Percentiles rank a stretch among this genome's conserved stretches.
Conservation (phyloP, 1,140 invertebrate genomes). For the Pissodes strobi region DNA sequence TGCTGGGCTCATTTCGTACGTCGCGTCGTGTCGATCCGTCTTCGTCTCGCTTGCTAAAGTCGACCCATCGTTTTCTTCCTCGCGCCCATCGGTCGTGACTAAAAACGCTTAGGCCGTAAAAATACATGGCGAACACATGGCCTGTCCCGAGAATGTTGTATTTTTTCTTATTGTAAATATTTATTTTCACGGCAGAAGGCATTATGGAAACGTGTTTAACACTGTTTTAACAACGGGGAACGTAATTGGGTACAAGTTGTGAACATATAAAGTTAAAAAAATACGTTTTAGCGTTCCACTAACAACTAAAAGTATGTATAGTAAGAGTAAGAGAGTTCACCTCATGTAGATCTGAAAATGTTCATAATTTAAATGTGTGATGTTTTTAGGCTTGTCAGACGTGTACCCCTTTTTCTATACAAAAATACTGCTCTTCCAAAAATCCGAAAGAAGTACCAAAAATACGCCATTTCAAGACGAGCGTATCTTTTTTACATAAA, state of each 20-base stretch:
- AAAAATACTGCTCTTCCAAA: no score
- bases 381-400: no score
- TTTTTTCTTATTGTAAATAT: constrained; percentile 30
- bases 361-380: no score
- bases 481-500: no score
- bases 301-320: no score
- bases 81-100: neutral
- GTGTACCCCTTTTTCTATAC: no score
- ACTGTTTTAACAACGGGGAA: constrained; percentile 2
- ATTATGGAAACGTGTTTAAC: constrained; percentile 18
- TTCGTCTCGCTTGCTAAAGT: neutral
- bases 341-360: no score
- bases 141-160: constrained; percentile 1
- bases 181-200: constrained; percentile 24
- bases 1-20: neutral
- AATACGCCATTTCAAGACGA: no score
- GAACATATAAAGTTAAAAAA: no score
- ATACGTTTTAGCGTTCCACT: no score
- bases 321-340: no score
- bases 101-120: constrained; percentile 13
- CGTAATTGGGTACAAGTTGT: neutral
- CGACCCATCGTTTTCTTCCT: neutral
- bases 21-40: neutral
- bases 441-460: no score
- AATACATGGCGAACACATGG: constrained; percentile 3